Conservation (phyloP, 2,888 invertebrate genomes). For the Dryococelus australis region DNA sequence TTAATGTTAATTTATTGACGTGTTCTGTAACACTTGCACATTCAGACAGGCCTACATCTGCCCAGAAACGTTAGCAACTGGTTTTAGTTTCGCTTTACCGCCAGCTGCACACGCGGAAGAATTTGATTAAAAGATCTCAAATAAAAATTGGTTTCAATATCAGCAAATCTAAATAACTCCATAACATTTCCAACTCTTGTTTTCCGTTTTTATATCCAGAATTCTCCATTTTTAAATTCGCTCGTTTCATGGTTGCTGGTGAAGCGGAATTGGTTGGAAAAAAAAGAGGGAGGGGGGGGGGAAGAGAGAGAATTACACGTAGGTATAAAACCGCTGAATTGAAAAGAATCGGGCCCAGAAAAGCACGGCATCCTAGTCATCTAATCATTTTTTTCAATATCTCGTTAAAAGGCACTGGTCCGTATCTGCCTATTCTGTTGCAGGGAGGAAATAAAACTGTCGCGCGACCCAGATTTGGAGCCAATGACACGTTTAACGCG, state of each 20-base stretch:
- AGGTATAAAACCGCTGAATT: too few relatives aligned
- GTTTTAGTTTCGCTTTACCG: too few relatives aligned
- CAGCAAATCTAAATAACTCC: background rate
- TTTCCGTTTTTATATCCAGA: background rate
- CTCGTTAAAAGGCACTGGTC: background rate
- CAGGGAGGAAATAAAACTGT: background rate
- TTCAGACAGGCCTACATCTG: too few relatives aligned
- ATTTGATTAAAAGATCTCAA: background rate
- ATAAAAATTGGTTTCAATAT: background rate
- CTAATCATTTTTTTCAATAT: conserved; percentile 3
- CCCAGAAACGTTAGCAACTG: too few relatives aligned
- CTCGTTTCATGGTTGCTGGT: background rate
- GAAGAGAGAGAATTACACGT: too few relatives aligned
- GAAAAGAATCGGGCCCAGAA: background rate
- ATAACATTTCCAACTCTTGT: background rate
- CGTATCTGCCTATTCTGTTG: background rate
- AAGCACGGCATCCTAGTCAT: background rate
- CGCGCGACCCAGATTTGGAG: background rate
- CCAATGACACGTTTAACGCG: background rate
- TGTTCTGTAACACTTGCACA: too few relatives aligned
- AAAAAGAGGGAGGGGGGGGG: too few relatives aligned
- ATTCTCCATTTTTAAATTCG: background rate
- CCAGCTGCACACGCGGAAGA: background rate
- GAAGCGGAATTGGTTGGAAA: too few relatives aligned
- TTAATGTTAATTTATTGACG: too few relatives aligned